These are phyloP conservation scores for Ceryle rudis DNA, from an alignment of 2,797 vertebrate species.

Conservation along the genomic window DNA sequence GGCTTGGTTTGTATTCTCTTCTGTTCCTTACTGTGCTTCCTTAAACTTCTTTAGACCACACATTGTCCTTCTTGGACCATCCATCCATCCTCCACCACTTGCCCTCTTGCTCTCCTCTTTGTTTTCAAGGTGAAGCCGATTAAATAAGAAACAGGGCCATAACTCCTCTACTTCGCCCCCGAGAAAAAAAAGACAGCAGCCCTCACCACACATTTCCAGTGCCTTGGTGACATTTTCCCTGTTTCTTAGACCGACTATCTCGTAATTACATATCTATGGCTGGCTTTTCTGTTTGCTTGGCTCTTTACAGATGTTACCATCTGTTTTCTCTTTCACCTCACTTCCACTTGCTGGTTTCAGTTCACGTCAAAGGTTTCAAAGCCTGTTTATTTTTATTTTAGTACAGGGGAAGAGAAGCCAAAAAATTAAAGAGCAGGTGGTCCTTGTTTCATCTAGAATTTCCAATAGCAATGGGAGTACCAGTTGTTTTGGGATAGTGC, in stretches of 20 bases:
- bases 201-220: not conserved
- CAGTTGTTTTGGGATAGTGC: conserved; percentile 28
- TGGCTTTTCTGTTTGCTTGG: not conserved
- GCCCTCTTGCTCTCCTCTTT: not conserved
- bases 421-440: conserved; percentile 54
- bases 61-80: not conserved
- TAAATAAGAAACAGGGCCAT: not conserved
- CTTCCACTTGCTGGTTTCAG: conserved; percentile 8
- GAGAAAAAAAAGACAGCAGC: not conserved
- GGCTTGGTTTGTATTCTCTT: not conserved
- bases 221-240: not conserved
- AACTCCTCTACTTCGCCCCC: accelerated
- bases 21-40: not conserved
- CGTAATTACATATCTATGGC: not conserved
- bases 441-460: conserved; percentile 11
- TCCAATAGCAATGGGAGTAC: not conserved
- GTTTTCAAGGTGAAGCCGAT: not conserved
- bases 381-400: conserved; percentile 30
- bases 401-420: not conserved
- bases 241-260: not conserved
- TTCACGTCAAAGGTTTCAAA: conserved; percentile 16
- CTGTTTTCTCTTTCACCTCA: conserved; percentile 4
- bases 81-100: not conserved
- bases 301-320: not conserved
- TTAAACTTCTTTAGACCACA: not conserved